Evolutionary conservation across 1,140 invertebrate genomes (phyloP), one percentile per base, ranked within the genome.

Genomic region (Philotrypesis tridentata): DNA sequence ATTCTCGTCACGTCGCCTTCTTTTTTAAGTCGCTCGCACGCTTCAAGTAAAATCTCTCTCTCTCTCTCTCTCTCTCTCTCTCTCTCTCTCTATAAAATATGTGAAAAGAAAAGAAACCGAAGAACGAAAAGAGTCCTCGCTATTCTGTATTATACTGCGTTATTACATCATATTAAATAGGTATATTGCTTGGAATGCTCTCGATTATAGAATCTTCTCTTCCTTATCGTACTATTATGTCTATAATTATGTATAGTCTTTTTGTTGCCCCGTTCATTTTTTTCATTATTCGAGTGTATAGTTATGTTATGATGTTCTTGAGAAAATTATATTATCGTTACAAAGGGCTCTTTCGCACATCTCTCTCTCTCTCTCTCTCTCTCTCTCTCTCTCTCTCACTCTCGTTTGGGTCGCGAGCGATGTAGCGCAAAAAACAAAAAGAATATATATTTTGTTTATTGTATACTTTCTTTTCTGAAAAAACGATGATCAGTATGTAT

Each of bases 111-210:
- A 79, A n/a, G n/a, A n/a, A n/a, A n/a, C n/a, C n/a, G 82, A 79
- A 81, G 74, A 78, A 70, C 78, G 78, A 72, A 84, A 84, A 84
- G 82, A 80, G 83, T 84, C 79, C 71, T 82, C 77, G 82, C 43
- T 77, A 78, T 82, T 75, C 81, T 76, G 33, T 71, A 55, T 31
- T 82, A 43, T 78, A 37, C 21, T 79, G 79, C 55, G 60, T 72
- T 55, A 55, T n/a, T 84, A 73, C 72, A 84, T 70, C 84, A 70
- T 84, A 83, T 80, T 73, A 76, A 84, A 63, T 85, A 68, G 48
- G 29, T 48, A 63, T 82, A 63, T 82, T 85, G 63, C 61, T 85
- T 75, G 72, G 70, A 82, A 63, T 82, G 76, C 61, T 65, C 27
- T 65, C 61, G 61, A 27, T 65, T 25, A 65, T 25, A 29, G 61